Conservation (phyloP, 1,140 invertebrate species). For the Coenobita brevimanus region DNA sequence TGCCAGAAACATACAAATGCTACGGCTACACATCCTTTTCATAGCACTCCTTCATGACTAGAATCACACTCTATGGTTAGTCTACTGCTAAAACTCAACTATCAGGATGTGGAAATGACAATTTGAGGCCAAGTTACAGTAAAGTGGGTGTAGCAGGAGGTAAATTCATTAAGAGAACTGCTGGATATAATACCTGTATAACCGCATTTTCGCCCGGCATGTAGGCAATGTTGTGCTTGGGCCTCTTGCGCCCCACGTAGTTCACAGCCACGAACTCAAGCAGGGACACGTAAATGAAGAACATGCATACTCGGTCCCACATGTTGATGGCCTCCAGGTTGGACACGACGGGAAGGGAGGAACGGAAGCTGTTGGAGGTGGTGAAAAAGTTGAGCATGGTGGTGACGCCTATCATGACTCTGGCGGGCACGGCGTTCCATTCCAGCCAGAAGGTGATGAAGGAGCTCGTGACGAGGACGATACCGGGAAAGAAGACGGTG, state of each 20-base stretch:
- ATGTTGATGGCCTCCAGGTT: constrained; percentile 96
- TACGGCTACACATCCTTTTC: too few species aligned
- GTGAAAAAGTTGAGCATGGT: constrained; percentile 99
- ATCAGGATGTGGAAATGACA: too few species aligned
- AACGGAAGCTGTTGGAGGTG: constrained; percentile 78
- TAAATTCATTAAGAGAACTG: too few species aligned
- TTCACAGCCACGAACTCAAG: constrained; percentile 96
- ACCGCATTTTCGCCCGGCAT: constrained; percentile 91
- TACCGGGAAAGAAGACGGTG: constrained; percentile 95
- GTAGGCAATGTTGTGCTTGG: constrained; percentile 89
- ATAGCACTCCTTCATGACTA: too few species aligned
- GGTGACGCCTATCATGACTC: constrained; percentile 86
- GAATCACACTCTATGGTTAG: too few species aligned
- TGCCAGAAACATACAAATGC: too few species aligned
- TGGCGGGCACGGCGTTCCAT: constrained; percentile 95
- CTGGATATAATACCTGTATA: constrained; percentile 82
- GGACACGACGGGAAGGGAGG: constrained; percentile 91
- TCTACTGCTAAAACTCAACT: too few species aligned
- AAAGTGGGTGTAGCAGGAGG: too few species aligned
- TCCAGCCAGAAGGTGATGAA: constrained; percentile 97
- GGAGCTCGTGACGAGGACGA: constrained; percentile 94
- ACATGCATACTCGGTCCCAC: constrained; percentile 97
- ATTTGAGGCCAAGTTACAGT: too few species aligned
- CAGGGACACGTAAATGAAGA: constrained; percentile 94
- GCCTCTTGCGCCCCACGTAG: constrained; percentile 84